Conservation (phyloP, 1,140 invertebrate genomes). For the Arctopsyche grandis region DNA sequence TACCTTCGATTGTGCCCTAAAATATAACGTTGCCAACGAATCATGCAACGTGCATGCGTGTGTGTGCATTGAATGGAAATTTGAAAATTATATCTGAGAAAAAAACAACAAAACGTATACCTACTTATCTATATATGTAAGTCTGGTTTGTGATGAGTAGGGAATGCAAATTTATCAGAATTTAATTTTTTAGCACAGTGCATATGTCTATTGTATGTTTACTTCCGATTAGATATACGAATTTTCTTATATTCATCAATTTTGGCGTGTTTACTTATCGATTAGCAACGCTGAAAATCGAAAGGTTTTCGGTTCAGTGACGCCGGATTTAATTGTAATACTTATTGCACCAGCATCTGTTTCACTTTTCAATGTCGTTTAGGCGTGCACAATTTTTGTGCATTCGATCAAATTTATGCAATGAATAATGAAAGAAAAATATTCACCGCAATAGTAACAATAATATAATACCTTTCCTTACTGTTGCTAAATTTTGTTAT, state of each 20-base stretch:
- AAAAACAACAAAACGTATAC: not conserved
- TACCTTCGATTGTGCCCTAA: constrained; percentile 3
- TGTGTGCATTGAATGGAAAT: not conserved
- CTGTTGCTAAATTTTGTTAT: too few species aligned
- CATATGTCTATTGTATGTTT: too few species aligned
- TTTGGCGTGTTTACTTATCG: constrained; percentile 12
- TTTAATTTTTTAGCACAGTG: too few species aligned
- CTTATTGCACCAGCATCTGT: not conserved
- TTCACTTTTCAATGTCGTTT: constrained; percentile 27
- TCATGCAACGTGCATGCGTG: not conserved
- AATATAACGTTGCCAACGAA: not conserved
- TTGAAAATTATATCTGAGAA: not conserved
- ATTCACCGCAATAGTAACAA: too few species aligned
- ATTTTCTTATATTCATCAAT: not conserved
- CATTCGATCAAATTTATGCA: not conserved
- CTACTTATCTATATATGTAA: too few species aligned
- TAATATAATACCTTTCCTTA: too few species aligned
- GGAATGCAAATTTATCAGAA: too few species aligned
- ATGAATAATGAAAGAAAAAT: too few species aligned
- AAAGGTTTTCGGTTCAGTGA: not conserved
- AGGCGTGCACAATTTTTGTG: not conserved
- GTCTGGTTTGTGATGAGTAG: too few species aligned
- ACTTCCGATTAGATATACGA: too few species aligned
- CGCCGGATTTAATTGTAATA: not conserved
- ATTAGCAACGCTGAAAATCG: constrained; percentile 2